Conservation (phyloP, 2,113 vertebrate genomes). For the Pachyramphus minor region DNA sequence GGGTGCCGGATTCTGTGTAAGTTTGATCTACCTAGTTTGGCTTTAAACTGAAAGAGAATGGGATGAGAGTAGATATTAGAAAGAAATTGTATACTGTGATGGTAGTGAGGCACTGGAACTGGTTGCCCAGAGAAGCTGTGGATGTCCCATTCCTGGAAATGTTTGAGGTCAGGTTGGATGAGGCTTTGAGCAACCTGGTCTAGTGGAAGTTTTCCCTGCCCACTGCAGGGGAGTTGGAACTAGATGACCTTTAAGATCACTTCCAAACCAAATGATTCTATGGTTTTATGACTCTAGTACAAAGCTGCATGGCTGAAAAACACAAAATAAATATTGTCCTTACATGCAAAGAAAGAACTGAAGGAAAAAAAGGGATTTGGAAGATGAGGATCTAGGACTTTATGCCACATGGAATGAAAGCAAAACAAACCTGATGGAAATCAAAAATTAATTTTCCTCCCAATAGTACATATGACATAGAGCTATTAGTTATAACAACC, state of each 20-base stretch:
- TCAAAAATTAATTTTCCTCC: neutral
- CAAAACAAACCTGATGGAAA: neutral
- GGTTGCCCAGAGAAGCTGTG: neutral
- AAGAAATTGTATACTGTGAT: neutral
- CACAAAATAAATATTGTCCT: neutral
- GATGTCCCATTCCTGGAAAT: neutral
- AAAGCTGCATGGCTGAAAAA: neutral
- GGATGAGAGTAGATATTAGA: neutral
- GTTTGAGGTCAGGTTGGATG: neutral
- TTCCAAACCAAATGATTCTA: neutral
- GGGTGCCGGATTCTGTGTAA: neutral
- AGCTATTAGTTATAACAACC: neutral
- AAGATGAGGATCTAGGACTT: neutral
- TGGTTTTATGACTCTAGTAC: neutral
- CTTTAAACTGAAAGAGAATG: neutral
- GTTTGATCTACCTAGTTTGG: neutral
- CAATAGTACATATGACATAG: rapidly evolving
- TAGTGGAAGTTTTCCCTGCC: neutral
- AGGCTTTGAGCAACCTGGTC: neutral
- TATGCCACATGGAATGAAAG: neutral
- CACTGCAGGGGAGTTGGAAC: neutral
- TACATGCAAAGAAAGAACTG: neutral
- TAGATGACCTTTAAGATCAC: neutral
- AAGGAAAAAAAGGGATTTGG: neutral
- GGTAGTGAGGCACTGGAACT: neutral